Evolutionary conservation across 2,113 vertebrate species (phyloP), one percentile per base, ranked within the genome.

Genomic region (Podocnemis expansa): DNA sequence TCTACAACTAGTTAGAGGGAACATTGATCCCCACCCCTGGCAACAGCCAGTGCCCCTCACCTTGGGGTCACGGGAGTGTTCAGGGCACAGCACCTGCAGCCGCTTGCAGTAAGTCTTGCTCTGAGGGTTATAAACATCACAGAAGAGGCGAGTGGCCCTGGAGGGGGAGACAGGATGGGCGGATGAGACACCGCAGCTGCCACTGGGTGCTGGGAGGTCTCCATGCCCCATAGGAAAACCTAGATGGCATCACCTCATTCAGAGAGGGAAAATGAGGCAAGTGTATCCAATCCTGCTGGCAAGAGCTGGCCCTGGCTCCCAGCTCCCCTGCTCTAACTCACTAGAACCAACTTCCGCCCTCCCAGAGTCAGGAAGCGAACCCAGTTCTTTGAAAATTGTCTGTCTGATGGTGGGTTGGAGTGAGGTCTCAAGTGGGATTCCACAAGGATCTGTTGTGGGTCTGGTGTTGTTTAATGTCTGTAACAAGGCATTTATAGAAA

Each of bases 21-120:
- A n/a, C n/a, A n/a, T n/a, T n/a, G n/a, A n/a, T n/a, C n/a, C n/a
- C 10, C 1, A 21, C 45, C 79, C 49, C 58, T 43, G 2, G 38
- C 11, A 70, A 51, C 9, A 22, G 29, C 41, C 38, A 3, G 19
- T 27, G 16, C 19, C 81, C 54, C 98, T 97, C 60, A 99, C 99
- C 98, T 99, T 99, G 43, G 99, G 99, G 95, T 99, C 99, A 91
- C 99, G 98, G 80, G 99, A 99, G 97, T 99, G 99, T 95, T 99
- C 99, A 21, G 99, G 99, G 94, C 99, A 99, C 60, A 99, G 96
- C 91, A 99, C 99, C 95, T 99, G 99, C 88, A 99, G 99, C 70
- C 99, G 98, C 87, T 99, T 99, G 95, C 99, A 99, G 94, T 99
- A 99, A 0, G 99, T 99, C 96, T 99, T 99, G 96, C 99, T 99